phyloP scores from a whole-genome alignment of 2,888 invertebrate genomes.

The Himalopsyche tibetana region DNA sequence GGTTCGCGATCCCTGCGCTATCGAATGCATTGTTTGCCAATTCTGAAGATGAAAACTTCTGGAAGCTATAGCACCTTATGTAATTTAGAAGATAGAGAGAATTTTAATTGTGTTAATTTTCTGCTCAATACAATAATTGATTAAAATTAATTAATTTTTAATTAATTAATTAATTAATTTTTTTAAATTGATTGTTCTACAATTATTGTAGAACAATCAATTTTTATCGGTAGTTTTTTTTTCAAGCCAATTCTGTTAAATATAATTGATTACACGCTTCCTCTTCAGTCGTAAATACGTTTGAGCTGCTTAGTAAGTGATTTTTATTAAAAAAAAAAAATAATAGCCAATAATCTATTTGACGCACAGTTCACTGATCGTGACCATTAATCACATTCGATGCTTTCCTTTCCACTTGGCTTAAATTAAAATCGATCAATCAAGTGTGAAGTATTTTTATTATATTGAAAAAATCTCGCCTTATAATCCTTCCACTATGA shows the following conservation, averaged over 20 bases:
- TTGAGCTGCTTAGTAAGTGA: neutral
- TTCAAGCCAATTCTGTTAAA: neutral
- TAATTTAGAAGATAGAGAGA: too few relatives aligned
- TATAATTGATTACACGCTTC: neutral
- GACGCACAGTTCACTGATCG: slow-evolving; percentile 34
- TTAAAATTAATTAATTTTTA: too few relatives aligned
- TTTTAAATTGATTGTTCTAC: too few relatives aligned
- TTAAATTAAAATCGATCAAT: slow-evolving; percentile 42
- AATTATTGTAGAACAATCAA: too few relatives aligned
- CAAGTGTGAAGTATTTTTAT: slow-evolving; percentile 34
- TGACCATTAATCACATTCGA: slow-evolving; percentile 36
- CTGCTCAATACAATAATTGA: too few relatives aligned
- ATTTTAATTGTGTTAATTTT: too few relatives aligned
- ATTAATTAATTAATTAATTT: too few relatives aligned
- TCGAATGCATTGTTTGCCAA: too few relatives aligned
- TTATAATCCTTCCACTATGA: slow-evolving; percentile 15
- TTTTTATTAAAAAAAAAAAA: slow-evolving; percentile 17
- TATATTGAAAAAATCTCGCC: slow-evolving; percentile 23
- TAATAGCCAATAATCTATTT: slow-evolving; percentile 40
- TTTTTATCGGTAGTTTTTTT: too few relatives aligned
- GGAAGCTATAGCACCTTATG: too few relatives aligned
- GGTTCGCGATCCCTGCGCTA: too few relatives aligned
- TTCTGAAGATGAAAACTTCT: too few relatives aligned
- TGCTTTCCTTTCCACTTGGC: slow-evolving; percentile 42
- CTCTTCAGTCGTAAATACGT: neutral